Evolutionary conservation across 2,113 vertebrate species (phyloP).

Genomic region (Heloderma charlesbogerti): DNA sequence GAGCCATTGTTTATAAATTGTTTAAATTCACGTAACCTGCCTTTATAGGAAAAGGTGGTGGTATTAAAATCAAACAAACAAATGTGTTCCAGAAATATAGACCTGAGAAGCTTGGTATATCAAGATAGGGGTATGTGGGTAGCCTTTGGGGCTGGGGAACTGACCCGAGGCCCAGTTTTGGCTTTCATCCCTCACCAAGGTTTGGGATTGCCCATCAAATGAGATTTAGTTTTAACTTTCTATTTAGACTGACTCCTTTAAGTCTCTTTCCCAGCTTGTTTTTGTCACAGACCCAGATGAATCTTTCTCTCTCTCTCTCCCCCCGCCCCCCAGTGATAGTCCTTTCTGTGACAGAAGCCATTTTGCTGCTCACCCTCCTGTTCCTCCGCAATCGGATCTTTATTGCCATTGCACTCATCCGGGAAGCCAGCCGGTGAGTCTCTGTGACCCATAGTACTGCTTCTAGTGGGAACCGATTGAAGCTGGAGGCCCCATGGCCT

Average conservation of each 20-base stretch:
- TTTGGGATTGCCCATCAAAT: background rate
- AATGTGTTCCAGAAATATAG: background rate
- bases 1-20: no score
- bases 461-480: background rate
- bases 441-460: background rate
- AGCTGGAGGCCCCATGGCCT: fast-evolving
- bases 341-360: conserved; percentile 79
- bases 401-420: conserved; percentile 88
- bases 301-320: background rate
- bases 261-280: background rate
- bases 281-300: background rate
- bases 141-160: background rate
- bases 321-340: conserved; percentile 75
- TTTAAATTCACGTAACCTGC: no score
- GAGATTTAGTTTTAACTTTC: background rate
- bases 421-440: conserved; percentile 91
- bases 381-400: conserved; percentile 87
- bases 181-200: background rate
- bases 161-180: background rate
- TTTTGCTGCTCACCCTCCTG: conserved; percentile 84
- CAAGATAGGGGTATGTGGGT: background rate
- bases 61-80: background rate
- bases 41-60: no score
- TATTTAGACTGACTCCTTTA: no score
- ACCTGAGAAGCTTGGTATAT: background rate